phyloP scores from a whole-genome alignment of 2,888 invertebrate genomes.

The Apotomis turbidana region DNA sequence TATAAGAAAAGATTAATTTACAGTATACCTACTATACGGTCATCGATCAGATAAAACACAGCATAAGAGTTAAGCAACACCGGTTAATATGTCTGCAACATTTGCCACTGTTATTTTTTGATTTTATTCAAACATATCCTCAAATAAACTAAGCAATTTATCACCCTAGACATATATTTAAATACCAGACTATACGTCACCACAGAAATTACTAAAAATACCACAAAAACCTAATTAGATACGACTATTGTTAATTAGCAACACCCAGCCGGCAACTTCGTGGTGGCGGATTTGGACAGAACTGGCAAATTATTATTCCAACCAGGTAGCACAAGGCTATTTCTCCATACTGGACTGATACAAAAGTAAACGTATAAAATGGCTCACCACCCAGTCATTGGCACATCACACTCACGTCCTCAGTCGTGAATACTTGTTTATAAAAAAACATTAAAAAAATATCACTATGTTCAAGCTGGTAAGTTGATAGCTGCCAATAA shows the following conservation, averaged over 20 bases:
- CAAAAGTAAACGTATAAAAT: constrained; percentile 62
- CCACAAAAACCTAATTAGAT: constrained; percentile 25
- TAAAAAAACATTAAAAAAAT: constrained; percentile 36
- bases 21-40: too few relatives aligned
- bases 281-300: constrained; percentile 34
- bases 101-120: too few relatives aligned
- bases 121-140: background rate
- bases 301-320: constrained; percentile 53
- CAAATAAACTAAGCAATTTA: background rate
- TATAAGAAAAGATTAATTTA: too few relatives aligned
- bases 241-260: constrained; percentile 34
- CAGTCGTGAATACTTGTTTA: constrained; percentile 44
- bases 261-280: constrained; percentile 12
- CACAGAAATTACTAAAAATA: constrained; percentile 1
- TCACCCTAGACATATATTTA: constrained; percentile 1
- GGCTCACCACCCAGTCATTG: constrained; percentile 40
- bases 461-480: constrained; percentile 77
- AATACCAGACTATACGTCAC: constrained; percentile 16
- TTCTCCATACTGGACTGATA: constrained; percentile 55
- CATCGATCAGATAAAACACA: too few relatives aligned
- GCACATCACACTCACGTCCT: constrained; percentile 50
- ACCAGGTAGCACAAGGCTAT: constrained; percentile 56
- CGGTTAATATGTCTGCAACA: too few relatives aligned
- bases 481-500: constrained; percentile 51
- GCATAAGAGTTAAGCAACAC: too few relatives aligned